Conservation (phyloP, 1,140 invertebrate genomes). For the Hypothenemus hampei region DNA sequence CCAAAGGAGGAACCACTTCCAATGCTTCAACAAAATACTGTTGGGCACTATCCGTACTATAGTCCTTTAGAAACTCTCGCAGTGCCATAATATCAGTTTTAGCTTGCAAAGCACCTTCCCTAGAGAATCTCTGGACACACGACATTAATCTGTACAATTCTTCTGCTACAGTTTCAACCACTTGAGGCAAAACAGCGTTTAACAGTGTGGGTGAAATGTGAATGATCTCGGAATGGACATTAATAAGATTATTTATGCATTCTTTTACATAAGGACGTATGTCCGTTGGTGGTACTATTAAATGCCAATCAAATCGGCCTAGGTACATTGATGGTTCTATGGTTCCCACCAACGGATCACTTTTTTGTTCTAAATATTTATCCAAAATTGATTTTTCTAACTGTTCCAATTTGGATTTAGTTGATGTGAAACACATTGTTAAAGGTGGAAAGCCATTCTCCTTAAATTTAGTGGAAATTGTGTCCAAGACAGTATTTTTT, state of each 20-base stretch:
- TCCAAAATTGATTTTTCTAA: constrained; percentile 69
- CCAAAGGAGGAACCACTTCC: constrained; percentile 53
- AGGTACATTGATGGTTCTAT: constrained; percentile 95
- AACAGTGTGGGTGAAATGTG: constrained; percentile 75
- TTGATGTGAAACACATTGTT: constrained; percentile 54
- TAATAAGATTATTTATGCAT: constrained; percentile 85
- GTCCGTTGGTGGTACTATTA: constrained; percentile 66
- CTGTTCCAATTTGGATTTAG: constrained; percentile 55
- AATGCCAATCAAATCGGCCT: constrained; percentile 81
- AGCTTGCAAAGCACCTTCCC: constrained; percentile 64
- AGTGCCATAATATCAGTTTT: constrained; percentile 58
- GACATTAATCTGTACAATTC: constrained; percentile 83
- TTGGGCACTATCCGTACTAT: constrained; percentile 54
- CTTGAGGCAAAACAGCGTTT: constrained; percentile 70
- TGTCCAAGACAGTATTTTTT: constrained; percentile 64
- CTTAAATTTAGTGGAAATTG: constrained; percentile 59
- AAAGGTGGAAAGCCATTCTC: constrained; percentile 67
- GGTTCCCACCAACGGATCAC: constrained; percentile 86
- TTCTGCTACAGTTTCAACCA: constrained; percentile 86
- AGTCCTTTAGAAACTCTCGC: constrained; percentile 50
- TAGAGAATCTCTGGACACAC: constrained; percentile 67
- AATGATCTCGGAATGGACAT: constrained; percentile 88
- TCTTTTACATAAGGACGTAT: constrained; percentile 89
- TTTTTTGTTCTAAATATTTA: constrained; percentile 86
- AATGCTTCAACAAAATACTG: constrained; percentile 58